Evolutionary conservation across 2,888 invertebrate genomes (phyloP).

Genomic region (Mongoloraphidia duomilia): DNA sequence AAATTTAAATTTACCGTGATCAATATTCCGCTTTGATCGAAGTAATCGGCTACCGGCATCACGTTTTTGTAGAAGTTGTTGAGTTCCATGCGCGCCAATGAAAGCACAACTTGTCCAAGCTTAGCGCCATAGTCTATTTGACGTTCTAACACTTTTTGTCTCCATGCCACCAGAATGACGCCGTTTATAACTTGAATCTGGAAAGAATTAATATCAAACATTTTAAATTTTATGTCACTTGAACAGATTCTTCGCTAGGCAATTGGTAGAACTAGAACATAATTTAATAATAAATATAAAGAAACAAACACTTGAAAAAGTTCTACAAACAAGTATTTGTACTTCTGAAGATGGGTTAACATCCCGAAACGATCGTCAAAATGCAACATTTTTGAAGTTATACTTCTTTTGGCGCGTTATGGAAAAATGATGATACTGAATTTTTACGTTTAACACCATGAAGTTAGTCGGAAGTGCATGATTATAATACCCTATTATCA

Average conservation of each 20-base stretch:
- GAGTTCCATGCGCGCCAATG: conserved; percentile 75
- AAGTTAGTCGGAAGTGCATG: too few relatives aligned
- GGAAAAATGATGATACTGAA: too few relatives aligned
- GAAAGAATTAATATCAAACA: conserved; percentile 15
- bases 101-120: conserved; percentile 71
- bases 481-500: too few relatives aligned
- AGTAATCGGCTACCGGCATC: conserved; percentile 82
- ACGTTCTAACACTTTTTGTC: conserved; percentile 69
- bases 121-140: conserved; percentile 85
- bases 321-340: too few relatives aligned
- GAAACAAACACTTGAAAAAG: too few relatives aligned
- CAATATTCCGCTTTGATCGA: conserved; percentile 72
- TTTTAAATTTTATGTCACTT: not conserved
- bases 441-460: too few relatives aligned
- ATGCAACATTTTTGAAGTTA: too few relatives aligned
- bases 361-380: too few relatives aligned
- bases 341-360: too few relatives aligned
- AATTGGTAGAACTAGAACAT: not conserved
- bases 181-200: conserved; percentile 83
- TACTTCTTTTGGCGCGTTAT: too few relatives aligned
- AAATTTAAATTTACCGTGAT: conserved; percentile 37
- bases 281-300: not conserved
- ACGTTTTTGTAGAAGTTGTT: conserved; percentile 80
- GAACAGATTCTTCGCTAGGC: not conserved
- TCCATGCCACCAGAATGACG: conserved; percentile 74